These are phyloP conservation scores for Archilochus colubris DNA, from an alignment of 2,113 vertebrate species.

Conservation along the genomic window DNA sequence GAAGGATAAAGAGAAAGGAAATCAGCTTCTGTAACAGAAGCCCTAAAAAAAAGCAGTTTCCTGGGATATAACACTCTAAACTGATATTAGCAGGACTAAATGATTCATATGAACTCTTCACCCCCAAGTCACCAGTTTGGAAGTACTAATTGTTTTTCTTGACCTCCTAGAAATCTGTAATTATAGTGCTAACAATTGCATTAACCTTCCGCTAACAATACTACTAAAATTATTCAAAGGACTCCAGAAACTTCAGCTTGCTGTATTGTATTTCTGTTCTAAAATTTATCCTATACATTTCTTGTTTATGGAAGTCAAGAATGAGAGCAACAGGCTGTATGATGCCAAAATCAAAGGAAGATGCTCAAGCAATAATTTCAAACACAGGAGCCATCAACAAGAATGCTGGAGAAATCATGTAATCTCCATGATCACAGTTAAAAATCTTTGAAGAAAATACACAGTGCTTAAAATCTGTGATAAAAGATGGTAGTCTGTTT, in stretches of 20 bases:
- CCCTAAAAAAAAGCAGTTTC: neutral
- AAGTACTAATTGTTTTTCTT: neutral
- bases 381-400: constrained; percentile 34
- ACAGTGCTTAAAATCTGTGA: neutral
- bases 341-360: constrained; percentile 22
- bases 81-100: neutral
- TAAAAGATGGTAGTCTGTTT: neutral
- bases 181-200: constrained; percentile 14
- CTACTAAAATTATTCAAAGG: neutral
- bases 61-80: neutral
- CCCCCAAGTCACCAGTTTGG: neutral
- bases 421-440: neutral
- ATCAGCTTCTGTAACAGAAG: neutral
- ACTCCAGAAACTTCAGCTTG: constrained; percentile 1
- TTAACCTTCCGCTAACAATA: constrained; percentile 16
- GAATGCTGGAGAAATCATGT: constrained; percentile 32
- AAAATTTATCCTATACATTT: neutral
- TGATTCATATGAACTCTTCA: neutral
- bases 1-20: neutral
- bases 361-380: constrained; percentile 27
- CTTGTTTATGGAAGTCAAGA: constrained; percentile 23
- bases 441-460: constrained; percentile 14
- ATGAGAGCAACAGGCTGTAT: neutral
- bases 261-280: neutral
- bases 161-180: neutral